Evolutionary conservation across 2,113 vertebrate genomes (phyloP), one percentile per base, ranked within the genome.

Genomic region (Rhinoderma darwinii): DNA sequence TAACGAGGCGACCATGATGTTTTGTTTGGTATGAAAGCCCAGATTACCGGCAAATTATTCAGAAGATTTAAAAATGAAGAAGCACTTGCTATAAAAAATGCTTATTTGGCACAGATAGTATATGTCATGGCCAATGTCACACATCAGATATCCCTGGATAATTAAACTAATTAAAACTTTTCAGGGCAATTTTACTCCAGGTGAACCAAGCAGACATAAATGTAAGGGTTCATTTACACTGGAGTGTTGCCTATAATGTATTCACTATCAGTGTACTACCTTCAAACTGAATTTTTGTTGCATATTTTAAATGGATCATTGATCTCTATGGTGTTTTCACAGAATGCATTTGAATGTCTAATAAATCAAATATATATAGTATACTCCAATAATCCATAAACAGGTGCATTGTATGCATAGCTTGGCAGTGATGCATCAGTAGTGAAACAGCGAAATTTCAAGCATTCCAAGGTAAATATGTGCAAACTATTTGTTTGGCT

Each of bases 251-350:
- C 41, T 75, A 17, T 44, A 25, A 44, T 75, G 41, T 47, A 44
- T 75, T 27, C 39, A 47, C 41, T 41, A 47, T 44, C 27, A 12
- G n/a, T 14, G 41, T 75, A 25, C 68, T 37, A 72, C 68, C 20
- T 72, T 10, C 68, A 41, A 41, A 72, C 68, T 25, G 35, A 41
- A 41, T 37, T 37, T 72, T 22, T 12, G 25, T 41, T 72, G 68
- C 68, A 72, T 72, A 72, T 22, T 72, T 41, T 72, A 72, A 72
- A 72, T 41, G 68, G 68, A 39, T 41, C 68, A 72, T 72, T 72
- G 68, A 39, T 72, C 37, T 72, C 9, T 72, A 72, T 41, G 9
- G 37, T 41, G 25, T 72, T 72, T 25, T 72, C 68, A 72, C 37
- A 35, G 68, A 72, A 72, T 72, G 68, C 18, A 25, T 41, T 41